Base-by-base conservation (phyloP, 2,797 vertebrate genomes). In the Melanotaenia nigrans region DNA sequence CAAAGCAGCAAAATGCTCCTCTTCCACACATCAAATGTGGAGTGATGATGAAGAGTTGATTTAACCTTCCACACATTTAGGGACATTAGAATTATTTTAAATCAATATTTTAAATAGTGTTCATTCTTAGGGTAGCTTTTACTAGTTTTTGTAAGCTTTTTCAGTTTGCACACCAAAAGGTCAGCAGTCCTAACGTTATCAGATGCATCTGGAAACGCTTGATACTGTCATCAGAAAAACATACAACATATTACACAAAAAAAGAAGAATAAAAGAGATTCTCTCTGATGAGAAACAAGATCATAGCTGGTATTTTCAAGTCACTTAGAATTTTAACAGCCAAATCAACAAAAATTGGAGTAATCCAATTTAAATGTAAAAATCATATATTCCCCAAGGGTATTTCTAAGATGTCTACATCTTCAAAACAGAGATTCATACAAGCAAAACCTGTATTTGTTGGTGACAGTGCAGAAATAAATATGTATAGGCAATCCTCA, bases 11-110 rank as follows among this genome's bases (percentile, higher is more conserved):
- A 68, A 33, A 59, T 60, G 38, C 20, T 65, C 45, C 64, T 73
- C 24, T 47, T 71, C 42, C 51, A 54, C 71, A 75, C 66, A 51
- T 84, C 78, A 84, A 71, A 68, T 33, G 38, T 53, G 4, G 24
- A 38, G 18, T 1, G 32, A 57, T 45, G 73, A 82, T 67, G 30
- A 30, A 12, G 25, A 49, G 79, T 78, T 81, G 66, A 73, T 57
- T 36, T 35, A 61, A 69, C 32, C 61, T 56, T n/a, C 24, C n/a
- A 49, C 56, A 56, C 25, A 42, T 25, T 38, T 8, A 14, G 11
- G 38, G 20, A 2, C 53, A 24, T 40, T 53, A n/a, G 6, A 10
- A 7, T 1, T 9, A 49, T 22, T 51, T 4, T 13, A 22, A 24
- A 10, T 18, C 6, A 20, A 2, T 51, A 10, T 11, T 5, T 54